Conservation (phyloP, 1,140 invertebrate species). For the Temnothorax nylanderi region DNA sequence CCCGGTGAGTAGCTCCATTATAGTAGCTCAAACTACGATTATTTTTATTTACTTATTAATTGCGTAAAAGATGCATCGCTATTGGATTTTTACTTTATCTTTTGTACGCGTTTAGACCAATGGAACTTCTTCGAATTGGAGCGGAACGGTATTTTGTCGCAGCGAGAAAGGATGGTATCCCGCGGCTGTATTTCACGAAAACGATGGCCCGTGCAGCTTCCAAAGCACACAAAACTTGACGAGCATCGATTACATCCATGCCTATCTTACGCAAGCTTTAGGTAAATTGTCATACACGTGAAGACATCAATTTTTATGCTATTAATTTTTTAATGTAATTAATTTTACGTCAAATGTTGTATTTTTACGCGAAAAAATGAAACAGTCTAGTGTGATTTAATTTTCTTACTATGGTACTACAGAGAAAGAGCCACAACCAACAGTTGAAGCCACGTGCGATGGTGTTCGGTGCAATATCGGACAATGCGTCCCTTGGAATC, state of each 20-base stretch:
- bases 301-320: neutral
- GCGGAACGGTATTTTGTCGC: conserved; percentile 87
- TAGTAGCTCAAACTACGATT: neutral
- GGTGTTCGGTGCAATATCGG: conserved; percentile 90
- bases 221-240: conserved; percentile 79
- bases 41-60: conserved; percentile 12
- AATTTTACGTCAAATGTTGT: no score
- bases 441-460: conserved; percentile 82
- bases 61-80: neutral
- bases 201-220: conserved; percentile 85
- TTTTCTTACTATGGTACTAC: neutral
- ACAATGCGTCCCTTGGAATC: conserved; percentile 87
- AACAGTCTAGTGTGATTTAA: neutral
- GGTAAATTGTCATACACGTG: conserved; percentile 73
- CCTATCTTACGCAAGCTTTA: conserved; percentile 82
- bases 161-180: conserved; percentile 88
- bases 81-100: conserved; percentile 18
- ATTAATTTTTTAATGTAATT: no score
- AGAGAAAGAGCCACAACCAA: conserved; percentile 19
- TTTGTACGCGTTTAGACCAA: conserved; percentile 44
- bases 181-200: conserved; percentile 86
- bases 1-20: conserved; percentile 74
- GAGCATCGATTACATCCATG: conserved; percentile 85
- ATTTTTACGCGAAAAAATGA: neutral
- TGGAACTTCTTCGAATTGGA: conserved; percentile 81